Conservation (phyloP, 2,797 vertebrate genomes). For the Schizopygopsis malacanthus region DNA sequence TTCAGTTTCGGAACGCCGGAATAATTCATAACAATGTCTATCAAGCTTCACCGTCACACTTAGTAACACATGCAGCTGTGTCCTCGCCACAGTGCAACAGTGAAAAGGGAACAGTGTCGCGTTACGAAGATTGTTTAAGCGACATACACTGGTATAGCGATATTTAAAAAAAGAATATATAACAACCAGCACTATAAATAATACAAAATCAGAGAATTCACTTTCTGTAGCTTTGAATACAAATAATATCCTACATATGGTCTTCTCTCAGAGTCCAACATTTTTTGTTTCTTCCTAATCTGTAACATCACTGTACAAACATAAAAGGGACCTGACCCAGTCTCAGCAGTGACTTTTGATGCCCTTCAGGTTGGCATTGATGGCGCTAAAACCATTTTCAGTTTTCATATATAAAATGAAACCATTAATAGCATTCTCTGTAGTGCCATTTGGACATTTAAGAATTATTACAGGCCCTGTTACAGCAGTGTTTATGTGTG, state of each 20-base stretch:
- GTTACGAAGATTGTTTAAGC: too few species aligned
- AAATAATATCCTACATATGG: not conserved
- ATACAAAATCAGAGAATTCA: not conserved
- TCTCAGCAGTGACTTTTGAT: constrained; percentile 1
- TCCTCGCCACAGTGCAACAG: too few species aligned
- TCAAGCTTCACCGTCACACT: too few species aligned
- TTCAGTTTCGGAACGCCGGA: too few species aligned
- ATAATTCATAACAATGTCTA: too few species aligned
- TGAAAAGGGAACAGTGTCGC: too few species aligned
- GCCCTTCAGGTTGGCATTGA: not conserved
- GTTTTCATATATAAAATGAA: not conserved
- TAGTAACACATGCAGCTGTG: too few species aligned
- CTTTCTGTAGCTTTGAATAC: not conserved
- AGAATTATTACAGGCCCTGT: not conserved
- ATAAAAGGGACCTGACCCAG: not conserved
- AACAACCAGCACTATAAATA: too few species aligned
- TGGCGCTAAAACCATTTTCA: not conserved
- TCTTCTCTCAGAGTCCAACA: not conserved
- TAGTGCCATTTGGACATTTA: not conserved
- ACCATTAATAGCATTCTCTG: not conserved
- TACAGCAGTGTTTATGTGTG: not conserved
- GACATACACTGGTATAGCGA: too few species aligned
- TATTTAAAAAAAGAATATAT: too few species aligned
- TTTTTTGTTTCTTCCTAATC: not conserved
- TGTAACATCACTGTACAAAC: not conserved